Conservation (phyloP, 2,113 vertebrate species). For the Megaceryle maxima region DNA sequence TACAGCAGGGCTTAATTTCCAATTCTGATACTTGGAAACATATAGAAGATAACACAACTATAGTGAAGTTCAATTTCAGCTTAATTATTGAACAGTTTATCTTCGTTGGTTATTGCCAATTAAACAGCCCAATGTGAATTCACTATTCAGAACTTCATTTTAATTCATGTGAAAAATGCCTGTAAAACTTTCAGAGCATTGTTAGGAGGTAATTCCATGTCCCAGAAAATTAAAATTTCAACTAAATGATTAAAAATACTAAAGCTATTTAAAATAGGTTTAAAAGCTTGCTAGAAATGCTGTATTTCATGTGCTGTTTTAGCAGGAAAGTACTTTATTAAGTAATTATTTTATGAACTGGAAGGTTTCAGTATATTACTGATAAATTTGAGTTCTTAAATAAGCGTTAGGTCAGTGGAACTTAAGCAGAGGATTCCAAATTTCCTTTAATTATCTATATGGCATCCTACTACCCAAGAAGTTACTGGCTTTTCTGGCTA, state of each 20-base stretch:
- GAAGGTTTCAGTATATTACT: neutral
- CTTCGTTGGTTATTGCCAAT: neutral
- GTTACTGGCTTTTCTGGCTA: neutral
- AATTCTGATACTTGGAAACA: neutral
- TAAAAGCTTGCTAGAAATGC: neutral
- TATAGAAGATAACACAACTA: neutral
- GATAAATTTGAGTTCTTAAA: neutral
- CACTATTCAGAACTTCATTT: neutral
- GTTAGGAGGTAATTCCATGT: neutral
- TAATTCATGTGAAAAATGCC: neutral
- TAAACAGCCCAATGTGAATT: neutral
- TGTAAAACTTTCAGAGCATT: neutral
- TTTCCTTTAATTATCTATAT: neutral
- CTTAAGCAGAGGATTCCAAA: neutral
- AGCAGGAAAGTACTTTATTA: neutral
- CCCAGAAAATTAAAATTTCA: neutral
- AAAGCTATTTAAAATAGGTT: neutral
- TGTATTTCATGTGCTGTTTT: neutral
- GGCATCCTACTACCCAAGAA: neutral
- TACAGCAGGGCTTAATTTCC: neutral
- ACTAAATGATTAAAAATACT: neutral
- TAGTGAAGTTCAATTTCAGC: neutral
- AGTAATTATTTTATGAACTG: neutral
- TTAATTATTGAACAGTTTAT: neutral
- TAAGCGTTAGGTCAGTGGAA: neutral